Percentiles rank a stretch among this genome's conserved stretches.
phyloP scores from a whole-genome alignment of 2,888 invertebrate species.

The Germaria angustata region DNA sequence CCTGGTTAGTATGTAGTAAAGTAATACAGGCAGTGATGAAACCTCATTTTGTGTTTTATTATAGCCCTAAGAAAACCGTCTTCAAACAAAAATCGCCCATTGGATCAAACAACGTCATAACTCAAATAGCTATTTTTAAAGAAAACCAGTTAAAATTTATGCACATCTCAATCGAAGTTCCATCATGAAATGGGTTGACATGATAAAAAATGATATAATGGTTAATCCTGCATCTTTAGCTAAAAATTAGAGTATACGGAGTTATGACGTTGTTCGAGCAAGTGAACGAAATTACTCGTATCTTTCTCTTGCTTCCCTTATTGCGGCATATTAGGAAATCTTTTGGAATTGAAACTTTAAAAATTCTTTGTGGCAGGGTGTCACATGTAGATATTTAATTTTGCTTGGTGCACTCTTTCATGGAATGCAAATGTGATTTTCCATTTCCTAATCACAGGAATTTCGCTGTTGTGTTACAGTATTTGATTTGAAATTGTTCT shows the following conservation, averaged over 20 bases:
- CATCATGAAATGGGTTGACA: too few species aligned
- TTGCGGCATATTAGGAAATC: not conserved
- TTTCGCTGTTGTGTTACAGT: conserved; percentile 20
- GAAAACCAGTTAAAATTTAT: too few species aligned
- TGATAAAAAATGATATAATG: too few species aligned
- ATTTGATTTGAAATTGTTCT: conserved; percentile 24
- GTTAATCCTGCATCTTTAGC: too few species aligned
- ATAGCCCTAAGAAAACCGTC: not conserved
- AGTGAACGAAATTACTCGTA: too few species aligned
- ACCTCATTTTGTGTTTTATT: not conserved
- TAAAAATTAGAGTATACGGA: too few species aligned
- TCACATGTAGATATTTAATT: not conserved
- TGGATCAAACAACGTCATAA: too few species aligned
- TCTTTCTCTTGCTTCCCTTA: not conserved
- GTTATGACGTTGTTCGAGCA: too few species aligned
- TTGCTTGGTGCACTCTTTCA: not conserved
- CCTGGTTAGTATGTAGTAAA: too few species aligned
- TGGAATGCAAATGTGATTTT: conserved; percentile 34
- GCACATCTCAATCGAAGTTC: too few species aligned
- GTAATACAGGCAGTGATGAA: not conserved
- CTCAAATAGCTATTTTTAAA: too few species aligned
- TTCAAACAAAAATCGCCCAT: too few species aligned
- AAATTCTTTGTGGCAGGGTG: not conserved
- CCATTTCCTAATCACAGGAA: conserved; percentile 32
- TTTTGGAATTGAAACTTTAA: conserved; percentile 27